phyloP scores from a whole-genome alignment of 1,140 invertebrate genomes.

The Musca domestica region DNA sequence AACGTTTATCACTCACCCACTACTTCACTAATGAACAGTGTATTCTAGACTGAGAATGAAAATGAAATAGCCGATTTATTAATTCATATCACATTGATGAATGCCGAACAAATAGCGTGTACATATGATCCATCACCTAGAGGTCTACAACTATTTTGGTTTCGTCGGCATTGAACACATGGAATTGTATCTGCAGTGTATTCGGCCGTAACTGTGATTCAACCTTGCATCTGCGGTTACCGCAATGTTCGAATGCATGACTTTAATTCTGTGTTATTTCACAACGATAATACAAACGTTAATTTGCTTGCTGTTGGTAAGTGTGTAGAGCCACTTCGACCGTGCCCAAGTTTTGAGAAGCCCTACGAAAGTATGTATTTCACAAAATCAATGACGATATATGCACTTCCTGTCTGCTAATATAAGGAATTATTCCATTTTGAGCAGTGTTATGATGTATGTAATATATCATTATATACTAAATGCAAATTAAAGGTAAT shows the following conservation, averaged over 20 bases:
- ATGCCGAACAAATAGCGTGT: background rate
- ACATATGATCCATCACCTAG: constrained; percentile 4
- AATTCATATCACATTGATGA: background rate
- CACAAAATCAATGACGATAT: no score
- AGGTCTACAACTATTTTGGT: background rate
- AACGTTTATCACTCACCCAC: background rate
- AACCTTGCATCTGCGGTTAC: constrained; percentile 22
- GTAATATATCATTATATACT: no score
- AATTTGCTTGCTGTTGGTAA: no score
- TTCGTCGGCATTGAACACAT: constrained; percentile 15
- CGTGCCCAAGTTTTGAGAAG: no score
- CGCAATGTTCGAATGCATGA: background rate
- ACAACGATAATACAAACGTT: background rate
- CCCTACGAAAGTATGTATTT: no score
- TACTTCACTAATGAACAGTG: background rate
- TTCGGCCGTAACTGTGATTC: constrained; percentile 18
- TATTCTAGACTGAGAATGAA: constrained; percentile 10
- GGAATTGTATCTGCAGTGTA: constrained; percentile 9
- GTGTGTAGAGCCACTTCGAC: no score
- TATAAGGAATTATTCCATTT: no score
- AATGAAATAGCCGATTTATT: constrained; percentile 9
- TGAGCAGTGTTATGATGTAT: no score
- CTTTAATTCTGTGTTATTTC: background rate
- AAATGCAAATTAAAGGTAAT: no score
- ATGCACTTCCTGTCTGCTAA: no score